Conservation (phyloP, 2,888 invertebrate genomes). For the Galerucella nymphaeae region DNA sequence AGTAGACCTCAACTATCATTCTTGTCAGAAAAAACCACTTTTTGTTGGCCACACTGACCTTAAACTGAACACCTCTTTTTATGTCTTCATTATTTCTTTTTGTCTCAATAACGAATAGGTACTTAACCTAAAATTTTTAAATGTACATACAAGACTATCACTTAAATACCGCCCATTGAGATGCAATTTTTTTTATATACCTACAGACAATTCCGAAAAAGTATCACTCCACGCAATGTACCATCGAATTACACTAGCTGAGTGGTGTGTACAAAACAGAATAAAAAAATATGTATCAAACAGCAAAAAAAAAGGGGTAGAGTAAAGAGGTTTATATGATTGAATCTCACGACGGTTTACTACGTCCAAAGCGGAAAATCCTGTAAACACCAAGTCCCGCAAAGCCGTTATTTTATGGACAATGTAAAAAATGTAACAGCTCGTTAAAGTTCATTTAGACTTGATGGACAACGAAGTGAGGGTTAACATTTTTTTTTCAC, state of each 20-base stretch:
- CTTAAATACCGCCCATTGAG: no score
- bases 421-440: conserved; percentile 34
- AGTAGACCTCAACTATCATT: no score
- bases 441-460: conserved; percentile 33
- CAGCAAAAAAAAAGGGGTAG: conserved; percentile 2
- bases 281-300: background rate
- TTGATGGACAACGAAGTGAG: conserved; percentile 21
- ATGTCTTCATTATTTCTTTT: no score
- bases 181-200: background rate
- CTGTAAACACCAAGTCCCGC: conserved; percentile 33
- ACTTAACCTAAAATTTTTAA: no score
- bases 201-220: background rate
- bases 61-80: no score
- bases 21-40: no score
- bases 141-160: no score
- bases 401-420: conserved; percentile 33
- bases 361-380: conserved; percentile 35
- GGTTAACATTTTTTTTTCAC: conserved; percentile 21
- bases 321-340: conserved; percentile 16
- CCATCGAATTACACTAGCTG: background rate
- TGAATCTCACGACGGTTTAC: conserved; percentile 17
- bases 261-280: background rate
- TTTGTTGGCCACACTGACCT: no score
- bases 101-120: no score
- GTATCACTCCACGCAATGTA: background rate